Percentiles rank a stretch among this genome's conserved stretches.
phyloP scores from a whole-genome alignment of 2,797 vertebrate genomes.

The Enteromius unitaeniatus region DNA sequence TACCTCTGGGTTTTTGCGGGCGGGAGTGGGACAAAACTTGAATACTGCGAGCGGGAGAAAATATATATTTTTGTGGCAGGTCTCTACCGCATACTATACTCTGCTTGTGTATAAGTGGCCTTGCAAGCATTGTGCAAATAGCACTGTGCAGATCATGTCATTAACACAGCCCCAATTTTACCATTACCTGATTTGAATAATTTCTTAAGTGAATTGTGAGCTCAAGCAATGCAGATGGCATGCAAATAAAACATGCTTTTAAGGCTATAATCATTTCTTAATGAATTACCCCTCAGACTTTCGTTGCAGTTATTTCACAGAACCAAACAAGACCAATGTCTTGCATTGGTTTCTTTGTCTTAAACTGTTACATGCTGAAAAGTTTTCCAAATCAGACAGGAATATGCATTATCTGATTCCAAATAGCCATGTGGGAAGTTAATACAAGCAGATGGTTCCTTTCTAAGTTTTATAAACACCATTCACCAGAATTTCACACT shows the following conservation, averaged over 20 bases:
- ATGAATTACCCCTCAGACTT: slow-evolving; percentile 19
- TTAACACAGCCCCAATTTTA: not conserved
- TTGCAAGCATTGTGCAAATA: not conserved
- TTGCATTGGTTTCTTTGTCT: not conserved
- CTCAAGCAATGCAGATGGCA: not conserved
- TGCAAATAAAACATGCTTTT: not conserved
- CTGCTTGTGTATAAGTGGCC: not conserved
- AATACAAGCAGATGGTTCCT: not conserved
- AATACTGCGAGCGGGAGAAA: too few relatives aligned
- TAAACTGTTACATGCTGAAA: not conserved
- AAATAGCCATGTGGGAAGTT: not conserved
- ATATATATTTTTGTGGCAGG: too few relatives aligned
- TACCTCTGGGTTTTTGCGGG: too few relatives aligned
- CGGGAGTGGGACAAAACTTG: too few relatives aligned
- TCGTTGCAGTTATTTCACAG: slow-evolving; percentile 12
- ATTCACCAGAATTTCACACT: not conserved
- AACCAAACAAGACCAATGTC: not conserved
- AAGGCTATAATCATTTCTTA: not conserved
- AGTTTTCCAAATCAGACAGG: not conserved
- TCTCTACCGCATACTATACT: not conserved
- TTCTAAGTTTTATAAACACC: not conserved
- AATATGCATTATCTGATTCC: not conserved
- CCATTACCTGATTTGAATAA: slow-evolving; percentile 5
- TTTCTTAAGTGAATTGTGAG: slow-evolving; percentile 4
- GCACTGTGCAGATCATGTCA: not conserved